Percentiles rank a stretch among this genome's conserved stretches.
Conservation (phyloP, 2,888 invertebrate genomes). For the Meteorus cinctellus region DNA sequence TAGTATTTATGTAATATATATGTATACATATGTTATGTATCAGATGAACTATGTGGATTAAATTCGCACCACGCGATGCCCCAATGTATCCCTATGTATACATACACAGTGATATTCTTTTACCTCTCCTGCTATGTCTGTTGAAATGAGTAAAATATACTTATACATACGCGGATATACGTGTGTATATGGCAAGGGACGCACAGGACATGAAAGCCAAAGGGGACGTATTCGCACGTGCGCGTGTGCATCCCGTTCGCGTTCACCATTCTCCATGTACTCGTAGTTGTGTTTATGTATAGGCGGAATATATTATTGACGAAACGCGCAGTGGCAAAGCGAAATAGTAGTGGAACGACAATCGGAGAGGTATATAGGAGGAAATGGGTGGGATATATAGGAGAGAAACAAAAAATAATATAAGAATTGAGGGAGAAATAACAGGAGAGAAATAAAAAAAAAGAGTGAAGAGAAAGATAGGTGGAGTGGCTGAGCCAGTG, state of each 20-base stretch:
- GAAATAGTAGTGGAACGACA: background rate
- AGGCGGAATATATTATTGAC: constrained; percentile 53
- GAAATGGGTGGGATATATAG: background rate
- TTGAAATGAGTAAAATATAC: background rate
- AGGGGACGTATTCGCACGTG: constrained; percentile 31
- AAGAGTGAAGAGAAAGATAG: constrained; percentile 45
- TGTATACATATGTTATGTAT: background rate
- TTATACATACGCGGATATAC: background rate
- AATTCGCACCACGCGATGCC: constrained; percentile 12
- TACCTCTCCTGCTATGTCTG: background rate
- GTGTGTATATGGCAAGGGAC: constrained; percentile 1
- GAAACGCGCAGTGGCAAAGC: constrained; percentile 18
- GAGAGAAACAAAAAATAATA: background rate
- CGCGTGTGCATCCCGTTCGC: constrained; percentile 41
- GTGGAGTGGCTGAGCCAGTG: constrained; percentile 52
- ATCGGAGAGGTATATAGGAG: background rate
- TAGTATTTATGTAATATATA: background rate
- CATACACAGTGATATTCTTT: background rate
- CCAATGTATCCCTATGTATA: constrained; percentile 12
- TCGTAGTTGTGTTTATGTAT: constrained; percentile 39
- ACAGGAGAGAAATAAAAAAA: constrained; percentile 27
- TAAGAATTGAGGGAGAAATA: background rate
- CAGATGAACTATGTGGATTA: constrained; percentile 29
- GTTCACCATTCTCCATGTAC: background rate
- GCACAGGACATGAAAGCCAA: background rate